Evolutionary conservation across 1,140 invertebrate genomes (phyloP).

Genomic region (Amphibalanus amphitrite): DNA sequence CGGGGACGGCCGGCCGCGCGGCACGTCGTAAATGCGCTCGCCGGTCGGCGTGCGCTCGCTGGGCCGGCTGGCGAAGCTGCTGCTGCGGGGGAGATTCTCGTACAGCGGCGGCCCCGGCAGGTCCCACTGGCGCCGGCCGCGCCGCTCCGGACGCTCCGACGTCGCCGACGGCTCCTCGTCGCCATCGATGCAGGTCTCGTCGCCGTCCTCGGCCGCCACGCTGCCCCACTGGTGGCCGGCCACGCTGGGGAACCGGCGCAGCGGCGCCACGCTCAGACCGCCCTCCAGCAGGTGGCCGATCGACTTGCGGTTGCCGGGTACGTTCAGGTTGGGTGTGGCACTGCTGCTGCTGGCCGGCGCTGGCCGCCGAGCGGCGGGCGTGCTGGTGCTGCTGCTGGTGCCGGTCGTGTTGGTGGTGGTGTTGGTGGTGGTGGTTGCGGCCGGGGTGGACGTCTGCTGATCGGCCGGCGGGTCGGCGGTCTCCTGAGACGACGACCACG

Average conservation of each 20-base stretch:
- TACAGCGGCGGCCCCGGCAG: background rate
- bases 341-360: background rate
- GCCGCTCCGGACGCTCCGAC: background rate
- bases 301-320: conserved; percentile 13
- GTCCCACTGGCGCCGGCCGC: background rate
- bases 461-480: background rate
- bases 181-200: background rate
- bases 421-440: too few species aligned
- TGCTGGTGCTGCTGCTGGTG: background rate
- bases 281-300: conserved; percentile 3
- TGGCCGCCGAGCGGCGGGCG: background rate
- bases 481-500: too few species aligned
- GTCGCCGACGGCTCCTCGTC: background rate
- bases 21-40: background rate
- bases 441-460: too few species aligned
- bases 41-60: background rate
- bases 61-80: background rate
- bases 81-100: conserved; percentile 1
- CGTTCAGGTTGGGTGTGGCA: conserved; percentile 14
- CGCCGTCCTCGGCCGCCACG: background rate
- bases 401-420: too few species aligned
- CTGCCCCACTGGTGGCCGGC: background rate
- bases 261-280: background rate
- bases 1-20: background rate
- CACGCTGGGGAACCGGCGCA: background rate